These are phyloP conservation scores for Pentalonia nigronervosa DNA, from an alignment of 1,140 invertebrate species.

Conservation along the genomic window DNA sequence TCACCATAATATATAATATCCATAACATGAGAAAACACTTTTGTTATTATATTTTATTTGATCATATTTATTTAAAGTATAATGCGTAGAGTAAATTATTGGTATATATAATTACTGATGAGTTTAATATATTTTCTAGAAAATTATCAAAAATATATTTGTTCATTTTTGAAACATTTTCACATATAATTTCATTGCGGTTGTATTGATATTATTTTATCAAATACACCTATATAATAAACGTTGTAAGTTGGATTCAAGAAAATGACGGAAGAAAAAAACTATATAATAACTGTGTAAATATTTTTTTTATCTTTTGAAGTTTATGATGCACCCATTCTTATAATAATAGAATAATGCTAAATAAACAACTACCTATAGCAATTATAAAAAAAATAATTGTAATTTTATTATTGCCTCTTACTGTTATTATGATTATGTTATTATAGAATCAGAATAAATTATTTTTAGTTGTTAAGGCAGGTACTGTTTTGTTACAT, in stretches of 20 bases:
- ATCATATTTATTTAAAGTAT: neutral
- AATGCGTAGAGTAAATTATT: neutral
- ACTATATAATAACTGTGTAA: no score
- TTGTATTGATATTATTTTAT: neutral
- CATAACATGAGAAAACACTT: neutral
- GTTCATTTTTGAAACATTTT: neutral
- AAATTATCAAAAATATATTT: neutral
- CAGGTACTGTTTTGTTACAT: neutral
- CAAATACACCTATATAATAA: no score
- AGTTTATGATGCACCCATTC: neutral
- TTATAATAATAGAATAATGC: neutral
- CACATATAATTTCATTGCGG: neutral
- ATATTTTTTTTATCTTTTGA: neutral
- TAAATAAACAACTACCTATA: neutral
- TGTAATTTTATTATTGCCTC: neutral
- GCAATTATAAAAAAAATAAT: neutral
- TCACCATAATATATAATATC: neutral
- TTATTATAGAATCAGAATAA: neutral
- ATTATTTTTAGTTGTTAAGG: neutral
- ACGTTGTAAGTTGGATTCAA: no score
- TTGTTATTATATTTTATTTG: neutral
- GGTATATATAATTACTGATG: neutral
- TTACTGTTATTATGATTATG: no score
- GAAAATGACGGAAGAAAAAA: no score
- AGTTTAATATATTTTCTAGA: neutral